Evolutionary conservation across 2,888 invertebrate species (phyloP), one percentile per base, ranked within the genome.

Genomic region (Mamestra brassicae): DNA sequence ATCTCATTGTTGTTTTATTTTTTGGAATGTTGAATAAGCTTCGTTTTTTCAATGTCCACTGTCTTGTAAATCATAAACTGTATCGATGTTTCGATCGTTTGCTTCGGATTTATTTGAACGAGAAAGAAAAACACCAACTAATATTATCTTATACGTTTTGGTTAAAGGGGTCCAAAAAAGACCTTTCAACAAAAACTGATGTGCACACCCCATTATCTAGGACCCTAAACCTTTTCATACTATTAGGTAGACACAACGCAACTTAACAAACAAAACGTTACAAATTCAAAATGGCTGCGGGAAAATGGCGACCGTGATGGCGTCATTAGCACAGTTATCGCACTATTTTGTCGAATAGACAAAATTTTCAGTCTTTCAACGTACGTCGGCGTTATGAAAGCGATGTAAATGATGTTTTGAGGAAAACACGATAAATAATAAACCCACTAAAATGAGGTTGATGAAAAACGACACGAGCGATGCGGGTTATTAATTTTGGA

Each of bases 311-410:
- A 87, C 89, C 88, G 80, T 91, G 91, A 92, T 91, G 93, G 91
- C 92, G 93, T 96, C 96, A 96, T 96, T 96, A 96, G 94, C 93
- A 89, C 92, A 92, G 94, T 93, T 95, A 95, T 95, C 95, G 91
- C 95, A 96, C 96, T 96, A 96, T 96, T 95, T 94, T 93, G 96
- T 93, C 93, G 94, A 95, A 94, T 95, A 95, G 95, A 95, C 96
- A 92, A 94, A 95, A 96, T 95, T 94, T 94, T 90, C 92, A 94
- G 94, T 95, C 95, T 95, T 96, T 96, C 93, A 95, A 90, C 92
- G 92, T 93, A 92, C 92, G 93, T 92, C 91, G 90, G 91, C 93
- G 90, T 95, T 95, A 96, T 96, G 94, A 95, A 93, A 91, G 92
- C 93, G 91, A 88, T 90, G 91, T 93, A 94, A 95, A 95, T 91